A percentile compares a stretch with the other conserved stretches of the same genome.
Conservation (phyloP, 1,140 invertebrate species). For the Papilio xuthus region DNA sequence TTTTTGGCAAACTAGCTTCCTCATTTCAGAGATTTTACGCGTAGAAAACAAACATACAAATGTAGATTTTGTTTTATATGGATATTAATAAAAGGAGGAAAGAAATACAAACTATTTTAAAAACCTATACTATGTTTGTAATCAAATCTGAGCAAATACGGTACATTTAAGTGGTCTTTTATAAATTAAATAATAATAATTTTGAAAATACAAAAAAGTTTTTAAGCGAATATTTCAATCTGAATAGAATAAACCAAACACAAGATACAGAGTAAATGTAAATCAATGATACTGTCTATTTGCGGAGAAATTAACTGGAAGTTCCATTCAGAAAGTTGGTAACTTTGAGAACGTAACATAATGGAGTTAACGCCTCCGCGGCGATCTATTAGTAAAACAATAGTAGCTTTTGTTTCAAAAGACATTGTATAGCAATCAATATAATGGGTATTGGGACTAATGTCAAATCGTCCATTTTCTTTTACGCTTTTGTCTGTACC, state of each 20-base stretch:
- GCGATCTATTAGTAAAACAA: slow-evolving; percentile 52
- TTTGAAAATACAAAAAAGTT: background rate
- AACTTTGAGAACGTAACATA: slow-evolving; percentile 60
- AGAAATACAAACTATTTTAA: too few species aligned
- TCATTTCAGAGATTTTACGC: background rate
- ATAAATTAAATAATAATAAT: background rate
- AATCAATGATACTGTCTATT: slow-evolving; percentile 48
- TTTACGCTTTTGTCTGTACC: background rate
- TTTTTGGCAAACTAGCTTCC: background rate
- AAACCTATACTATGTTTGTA: too few species aligned
- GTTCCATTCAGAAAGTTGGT: slow-evolving; percentile 61
- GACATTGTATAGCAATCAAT: slow-evolving; percentile 45
- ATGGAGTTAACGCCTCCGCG: slow-evolving; percentile 55
- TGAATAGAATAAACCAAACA: background rate
- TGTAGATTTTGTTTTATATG: too few species aligned
- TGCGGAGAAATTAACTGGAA: slow-evolving; percentile 62
- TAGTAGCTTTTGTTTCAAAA: slow-evolving; percentile 53
- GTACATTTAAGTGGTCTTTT: background rate
- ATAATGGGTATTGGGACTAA: slow-evolving; percentile 1
- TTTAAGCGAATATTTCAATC: background rate
- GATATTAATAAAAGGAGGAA: too few species aligned
- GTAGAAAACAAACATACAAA: too few species aligned
- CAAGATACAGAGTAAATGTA: background rate
- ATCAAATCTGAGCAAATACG: too few species aligned
- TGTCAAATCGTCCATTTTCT: slow-evolving; percentile 10